These are phyloP conservation scores for Chaetodon trifascialis DNA, from an alignment of 2,113 vertebrate species.

Conservation along the genomic window DNA sequence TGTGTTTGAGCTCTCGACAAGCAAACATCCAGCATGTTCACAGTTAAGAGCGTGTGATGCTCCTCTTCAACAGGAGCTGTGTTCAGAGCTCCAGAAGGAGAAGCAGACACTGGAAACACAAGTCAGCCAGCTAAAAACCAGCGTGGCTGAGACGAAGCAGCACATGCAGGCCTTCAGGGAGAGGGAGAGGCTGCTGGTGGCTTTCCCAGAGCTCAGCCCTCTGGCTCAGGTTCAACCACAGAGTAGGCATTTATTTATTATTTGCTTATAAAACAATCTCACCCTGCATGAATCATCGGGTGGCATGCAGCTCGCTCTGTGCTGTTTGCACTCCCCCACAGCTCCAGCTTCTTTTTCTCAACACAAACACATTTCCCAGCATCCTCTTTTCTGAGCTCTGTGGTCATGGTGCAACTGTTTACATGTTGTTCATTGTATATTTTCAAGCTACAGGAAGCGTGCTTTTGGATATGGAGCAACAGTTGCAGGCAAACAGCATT, in stretches of 20 bases:
- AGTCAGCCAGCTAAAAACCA: conserved; percentile 70
- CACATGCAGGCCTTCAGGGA: conserved; percentile 79
- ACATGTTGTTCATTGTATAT: conserved; percentile 6
- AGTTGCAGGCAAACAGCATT: conserved; percentile 89
- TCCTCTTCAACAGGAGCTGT: conserved; percentile 80
- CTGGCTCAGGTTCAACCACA: conserved; percentile 79
- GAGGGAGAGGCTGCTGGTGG: conserved; percentile 89
- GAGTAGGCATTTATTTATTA: conserved; percentile 80
- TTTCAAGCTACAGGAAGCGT: conserved; percentile 87
- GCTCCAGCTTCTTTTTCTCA: no score
- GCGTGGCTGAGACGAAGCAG: conserved; percentile 74
- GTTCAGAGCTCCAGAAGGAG: conserved; percentile 81
- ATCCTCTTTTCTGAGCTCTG: neutral
- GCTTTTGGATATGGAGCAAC: conserved; percentile 90
- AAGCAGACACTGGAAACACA: conserved; percentile 82
- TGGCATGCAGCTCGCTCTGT: no score
- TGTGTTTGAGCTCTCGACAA: conserved; percentile 36
- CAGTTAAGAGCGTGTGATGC: neutral
- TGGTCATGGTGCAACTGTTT: neutral
- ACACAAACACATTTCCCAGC: no score
- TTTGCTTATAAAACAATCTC: neutral
- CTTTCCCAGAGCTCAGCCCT: conserved; percentile 90
- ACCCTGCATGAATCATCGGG: no score
- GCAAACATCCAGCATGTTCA: neutral
- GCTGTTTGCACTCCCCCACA: neutral